Conservation (phyloP, 2,797 vertebrate species). For the Hydrophis major region DNA sequence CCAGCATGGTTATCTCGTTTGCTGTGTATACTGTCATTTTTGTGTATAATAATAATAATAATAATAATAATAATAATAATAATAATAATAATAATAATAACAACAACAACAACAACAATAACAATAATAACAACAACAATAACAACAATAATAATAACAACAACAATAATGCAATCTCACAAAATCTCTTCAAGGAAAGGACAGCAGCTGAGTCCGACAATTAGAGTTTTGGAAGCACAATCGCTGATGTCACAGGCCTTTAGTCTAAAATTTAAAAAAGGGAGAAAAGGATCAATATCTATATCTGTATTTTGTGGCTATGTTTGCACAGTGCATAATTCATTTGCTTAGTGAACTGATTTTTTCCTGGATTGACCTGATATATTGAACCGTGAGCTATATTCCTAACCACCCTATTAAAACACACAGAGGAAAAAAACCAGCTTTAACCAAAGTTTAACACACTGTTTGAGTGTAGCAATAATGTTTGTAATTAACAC, state of each 20-base stretch:
- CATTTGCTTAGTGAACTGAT: background rate
- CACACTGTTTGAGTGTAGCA: background rate
- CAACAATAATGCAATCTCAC: constrained; percentile 64
- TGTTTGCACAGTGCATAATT: background rate
- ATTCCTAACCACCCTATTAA: background rate
- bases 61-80: no score
- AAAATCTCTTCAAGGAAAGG: constrained; percentile 79
- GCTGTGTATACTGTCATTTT: no score
- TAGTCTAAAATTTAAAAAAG: constrained; percentile 63
- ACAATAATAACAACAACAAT: no score
- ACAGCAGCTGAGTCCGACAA: constrained; percentile 70
- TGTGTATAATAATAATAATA: no score
- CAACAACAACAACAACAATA: accelerated
- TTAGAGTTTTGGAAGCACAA: constrained; percentile 62
- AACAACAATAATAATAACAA: no score
- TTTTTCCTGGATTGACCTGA: background rate
- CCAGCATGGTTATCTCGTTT: no score
- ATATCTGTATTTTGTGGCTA: background rate
- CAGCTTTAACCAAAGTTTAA: background rate
- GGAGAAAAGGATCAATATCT: background rate
- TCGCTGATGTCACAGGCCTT: constrained; percentile 69
- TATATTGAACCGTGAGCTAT: background rate
- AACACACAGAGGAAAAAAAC: background rate
- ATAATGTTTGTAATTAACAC: background rate
- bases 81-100: no score